Evolutionary conservation across 2,888 invertebrate genomes (phyloP), one percentile per base, ranked within the genome.

Genomic region (Orthosia cruda): DNA sequence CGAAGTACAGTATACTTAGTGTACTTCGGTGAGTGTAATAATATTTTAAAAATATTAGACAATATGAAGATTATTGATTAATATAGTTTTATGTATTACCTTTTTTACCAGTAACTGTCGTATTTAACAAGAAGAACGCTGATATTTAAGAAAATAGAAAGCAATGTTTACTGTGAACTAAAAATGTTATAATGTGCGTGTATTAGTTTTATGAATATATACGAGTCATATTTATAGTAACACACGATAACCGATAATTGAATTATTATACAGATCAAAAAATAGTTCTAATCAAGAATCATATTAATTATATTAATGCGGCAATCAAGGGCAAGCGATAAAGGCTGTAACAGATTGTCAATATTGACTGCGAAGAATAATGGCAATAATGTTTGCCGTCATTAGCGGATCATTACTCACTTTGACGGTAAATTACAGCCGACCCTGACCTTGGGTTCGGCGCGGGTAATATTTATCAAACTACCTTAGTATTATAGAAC

Each of bases 331-430:
- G 68, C 59, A 57, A 71, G 52, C 66, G 76, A 83, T 83, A 76
- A 69, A 83, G 65, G 59, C 68, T 61, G 71, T 50, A 63, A 74
- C 67, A 66, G 65, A 69, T 65, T 78, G 74, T 77, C 79, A 77
- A 74, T 84, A 86, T 74, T 71, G 70, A 75, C 71, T 73, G 32
- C 69, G 54, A 72, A 80, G 80, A 86, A 80, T 80, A 79, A 80
- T 80, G 58, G 52, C 54, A 80, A 74, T 78, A 77, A 73, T 71
- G 72, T 74, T 77, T 76, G 49, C 58, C 68, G 79, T 80, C 80
- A 86, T 86, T 84, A 86, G 67, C 55, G 52, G 73, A 81, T 77
- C 81, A 79, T 85, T 85, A 83, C 50, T 85, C 83, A 85, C 65
- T 71, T 65, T 70, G 74, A 68, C 67, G 65, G 71, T 74, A 72